These are phyloP conservation scores for Cynopterus brachyotis DNA, from an alignment of 2,113 vertebrate species.

Conservation along the genomic window DNA sequence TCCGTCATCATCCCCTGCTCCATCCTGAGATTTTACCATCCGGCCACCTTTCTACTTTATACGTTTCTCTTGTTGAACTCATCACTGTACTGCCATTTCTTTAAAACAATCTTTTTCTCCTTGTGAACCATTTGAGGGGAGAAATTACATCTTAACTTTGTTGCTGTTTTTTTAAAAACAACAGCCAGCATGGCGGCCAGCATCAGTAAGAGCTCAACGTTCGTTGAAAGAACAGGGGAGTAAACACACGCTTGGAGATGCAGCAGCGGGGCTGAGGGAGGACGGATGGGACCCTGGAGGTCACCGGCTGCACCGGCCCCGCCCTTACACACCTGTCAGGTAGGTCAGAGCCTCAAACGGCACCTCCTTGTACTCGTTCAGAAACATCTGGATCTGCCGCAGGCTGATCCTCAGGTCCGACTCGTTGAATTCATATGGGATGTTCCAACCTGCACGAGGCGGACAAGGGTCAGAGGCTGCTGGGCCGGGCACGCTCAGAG, in stretches of 20 bases:
- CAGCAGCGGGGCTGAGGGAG: neutral
- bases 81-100: neutral
- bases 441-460: slow-evolving; percentile 92
- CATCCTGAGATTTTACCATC: neutral
- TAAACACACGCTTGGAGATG: neutral
- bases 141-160: neutral
- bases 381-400: slow-evolving; percentile 95
- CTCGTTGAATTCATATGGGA: slow-evolving; percentile 96
- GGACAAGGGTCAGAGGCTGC: slow-evolving; percentile 41
- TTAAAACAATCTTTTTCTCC: neutral
- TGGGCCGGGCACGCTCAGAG: neutral
- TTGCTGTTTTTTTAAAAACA: neutral
- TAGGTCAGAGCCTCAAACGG: slow-evolving; percentile 93
- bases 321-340: slow-evolving; percentile 89
- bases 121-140: neutral
- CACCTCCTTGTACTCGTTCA: slow-evolving; percentile 92
- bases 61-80: neutral
- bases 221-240: neutral
- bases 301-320: neutral
- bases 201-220: neutral
- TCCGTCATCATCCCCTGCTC: neutral
- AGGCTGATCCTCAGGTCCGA: slow-evolving; percentile 95
- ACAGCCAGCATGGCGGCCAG: neutral
- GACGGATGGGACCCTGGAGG: neutral
- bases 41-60: neutral